phyloP scores from a whole-genome alignment of 2,888 invertebrate species.

The Helicoverpa assulta region DNA sequence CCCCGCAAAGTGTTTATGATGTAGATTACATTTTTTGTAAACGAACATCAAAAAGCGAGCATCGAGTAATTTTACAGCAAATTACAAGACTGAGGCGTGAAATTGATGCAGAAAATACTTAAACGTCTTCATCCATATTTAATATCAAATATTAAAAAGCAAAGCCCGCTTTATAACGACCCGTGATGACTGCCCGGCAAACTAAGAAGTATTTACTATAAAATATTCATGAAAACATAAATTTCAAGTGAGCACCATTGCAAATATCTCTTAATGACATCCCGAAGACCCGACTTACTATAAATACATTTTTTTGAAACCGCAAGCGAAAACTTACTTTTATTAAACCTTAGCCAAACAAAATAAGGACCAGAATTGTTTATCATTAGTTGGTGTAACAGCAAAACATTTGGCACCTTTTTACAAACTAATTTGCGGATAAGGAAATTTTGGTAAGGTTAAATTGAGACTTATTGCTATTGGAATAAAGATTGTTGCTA shows the following conservation, averaged over 20 bases:
- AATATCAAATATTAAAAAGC: conserved; percentile 57
- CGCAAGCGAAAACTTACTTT: conserved; percentile 17
- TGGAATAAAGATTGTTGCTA: conserved; percentile 25
- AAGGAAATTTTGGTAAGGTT: conserved; percentile 12
- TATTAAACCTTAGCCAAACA: conserved; percentile 20
- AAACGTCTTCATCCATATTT: conserved; percentile 59
- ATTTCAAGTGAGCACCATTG: conserved; percentile 71
- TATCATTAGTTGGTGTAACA: conserved; percentile 63
- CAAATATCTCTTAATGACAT: conserved; percentile 78
- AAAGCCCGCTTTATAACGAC: conserved; percentile 48
- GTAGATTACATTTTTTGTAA: conserved; percentile 30
- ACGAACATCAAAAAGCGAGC: conserved; percentile 26
- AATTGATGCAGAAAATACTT: conserved; percentile 49
- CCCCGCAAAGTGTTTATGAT: not conserved
- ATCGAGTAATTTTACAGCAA: conserved; percentile 48
- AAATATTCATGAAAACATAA: conserved; percentile 74
- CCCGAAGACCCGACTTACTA: conserved; percentile 72
- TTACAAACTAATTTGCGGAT: conserved; percentile 18
- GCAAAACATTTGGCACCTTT: conserved; percentile 65
- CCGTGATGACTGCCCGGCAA: conserved; percentile 48
- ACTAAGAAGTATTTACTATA: conserved; percentile 63
- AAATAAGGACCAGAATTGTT: conserved; percentile 46
- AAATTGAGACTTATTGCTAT: conserved; percentile 39
- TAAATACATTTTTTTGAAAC: conserved; percentile 64
- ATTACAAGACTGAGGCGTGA: conserved; percentile 42